Conservation (phyloP, 2,113 vertebrate genomes). For the Sisor rabdophorus region DNA sequence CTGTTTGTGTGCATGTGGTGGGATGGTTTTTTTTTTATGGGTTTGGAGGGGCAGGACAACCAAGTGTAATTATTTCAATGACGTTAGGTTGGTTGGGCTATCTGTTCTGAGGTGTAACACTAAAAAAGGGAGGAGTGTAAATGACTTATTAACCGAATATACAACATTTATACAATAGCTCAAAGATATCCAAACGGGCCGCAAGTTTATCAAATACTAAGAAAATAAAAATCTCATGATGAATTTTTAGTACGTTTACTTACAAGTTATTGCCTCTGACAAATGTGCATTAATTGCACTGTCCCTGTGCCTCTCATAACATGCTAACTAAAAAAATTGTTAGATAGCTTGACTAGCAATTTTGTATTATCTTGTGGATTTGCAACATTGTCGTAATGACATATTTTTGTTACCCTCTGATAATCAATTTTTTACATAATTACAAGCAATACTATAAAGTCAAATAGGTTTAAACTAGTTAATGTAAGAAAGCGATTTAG, state of each 20-base stretch:
- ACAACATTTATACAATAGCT: not conserved
- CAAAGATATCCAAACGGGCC: not conserved
- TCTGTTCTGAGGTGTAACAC: not conserved
- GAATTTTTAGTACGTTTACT: not conserved
- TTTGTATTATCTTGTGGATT: no score
- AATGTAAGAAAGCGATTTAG: no score
- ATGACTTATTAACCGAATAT: not conserved
- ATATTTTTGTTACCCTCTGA: no score
- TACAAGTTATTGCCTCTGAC: not conserved
- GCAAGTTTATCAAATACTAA: not conserved
- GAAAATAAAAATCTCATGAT: not conserved
- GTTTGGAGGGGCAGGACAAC: not conserved
- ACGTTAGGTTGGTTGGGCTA: not conserved
- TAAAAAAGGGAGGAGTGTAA: not conserved
- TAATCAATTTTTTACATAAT: no score
- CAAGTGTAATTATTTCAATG: not conserved
- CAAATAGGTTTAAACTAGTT: no score
- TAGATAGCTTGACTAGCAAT: not conserved
- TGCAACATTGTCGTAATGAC: no score
- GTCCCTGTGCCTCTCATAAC: not conserved
- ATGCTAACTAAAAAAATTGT: not conserved
- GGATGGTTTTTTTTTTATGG: not conserved
- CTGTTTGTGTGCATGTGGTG: not conserved
- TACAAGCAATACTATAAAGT: no score
- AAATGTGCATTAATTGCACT: not conserved